A percentile compares a stretch with the other conserved stretches of the same genome.
Conservation (phyloP, 2,888 invertebrate genomes). For the Erannis defoliaria region DNA sequence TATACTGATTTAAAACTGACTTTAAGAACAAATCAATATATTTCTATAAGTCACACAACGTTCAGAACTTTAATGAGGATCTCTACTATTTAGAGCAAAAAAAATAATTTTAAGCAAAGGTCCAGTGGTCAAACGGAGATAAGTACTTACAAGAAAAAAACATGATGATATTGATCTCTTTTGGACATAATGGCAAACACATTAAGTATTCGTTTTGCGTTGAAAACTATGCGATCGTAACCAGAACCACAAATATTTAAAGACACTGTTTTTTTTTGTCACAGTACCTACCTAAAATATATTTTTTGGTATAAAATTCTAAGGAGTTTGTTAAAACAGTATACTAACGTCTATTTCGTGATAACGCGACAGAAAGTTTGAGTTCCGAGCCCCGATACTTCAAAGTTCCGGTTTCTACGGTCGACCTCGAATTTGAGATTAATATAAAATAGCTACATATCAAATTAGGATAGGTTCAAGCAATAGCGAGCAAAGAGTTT, state of each 20-base stretch:
- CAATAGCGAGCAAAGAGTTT: slow-evolving; percentile 67
- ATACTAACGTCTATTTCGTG: slow-evolving; percentile 40
- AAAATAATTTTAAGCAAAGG: too few species aligned
- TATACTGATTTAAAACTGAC: too few species aligned
- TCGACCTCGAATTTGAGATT: slow-evolving; percentile 70
- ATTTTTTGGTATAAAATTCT: too few species aligned
- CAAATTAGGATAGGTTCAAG: slow-evolving; percentile 71
- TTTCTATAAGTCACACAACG: too few species aligned
- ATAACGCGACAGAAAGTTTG: slow-evolving; percentile 67
- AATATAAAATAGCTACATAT: slow-evolving; percentile 78
- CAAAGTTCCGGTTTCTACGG: slow-evolving; percentile 72
- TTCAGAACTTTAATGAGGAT: too few species aligned
- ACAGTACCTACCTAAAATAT: not conserved
- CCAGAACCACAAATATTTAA: not conserved
- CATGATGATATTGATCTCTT: not conserved
- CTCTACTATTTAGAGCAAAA: too few species aligned
- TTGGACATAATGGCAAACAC: too few species aligned
- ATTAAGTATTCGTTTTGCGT: not conserved
- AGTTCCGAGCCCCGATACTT: slow-evolving; percentile 48
- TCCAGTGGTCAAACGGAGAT: not conserved
- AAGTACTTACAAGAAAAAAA: not conserved
- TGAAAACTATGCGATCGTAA: not conserved
- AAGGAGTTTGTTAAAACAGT: slow-evolving; percentile 14
- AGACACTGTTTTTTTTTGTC: not conserved
- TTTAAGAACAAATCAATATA: too few species aligned